These are phyloP conservation scores for Mya arenaria DNA, from an alignment of 1,140 invertebrate species.

Conservation along the genomic window DNA sequence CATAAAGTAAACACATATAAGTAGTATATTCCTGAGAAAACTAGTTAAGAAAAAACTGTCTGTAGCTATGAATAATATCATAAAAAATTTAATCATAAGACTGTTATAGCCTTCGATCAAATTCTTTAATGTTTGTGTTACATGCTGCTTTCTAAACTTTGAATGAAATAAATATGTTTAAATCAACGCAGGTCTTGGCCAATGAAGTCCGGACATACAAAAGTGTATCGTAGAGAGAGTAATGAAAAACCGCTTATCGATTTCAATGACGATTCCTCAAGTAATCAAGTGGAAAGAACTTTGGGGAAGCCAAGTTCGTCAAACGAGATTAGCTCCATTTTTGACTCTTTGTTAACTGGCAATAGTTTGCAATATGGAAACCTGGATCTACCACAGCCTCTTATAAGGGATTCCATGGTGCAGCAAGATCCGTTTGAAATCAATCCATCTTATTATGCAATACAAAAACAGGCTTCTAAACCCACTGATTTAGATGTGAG, in stretches of 20 bases:
- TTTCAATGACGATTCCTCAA: constrained; percentile 73
- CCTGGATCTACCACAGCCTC: constrained; percentile 68
- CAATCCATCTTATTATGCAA: constrained; percentile 37
- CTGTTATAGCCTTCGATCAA: no score
- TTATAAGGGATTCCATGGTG: constrained; percentile 56
- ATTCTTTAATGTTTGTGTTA: no score
- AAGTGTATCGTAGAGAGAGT: constrained; percentile 32
- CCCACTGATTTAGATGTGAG: neutral
- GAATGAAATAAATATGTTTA: neutral
- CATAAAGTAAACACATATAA: no score
- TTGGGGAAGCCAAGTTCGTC: constrained; percentile 27
- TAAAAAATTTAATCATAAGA: no score
- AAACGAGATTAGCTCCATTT: constrained; percentile 67
- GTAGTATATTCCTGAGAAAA: no score
- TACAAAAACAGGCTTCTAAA: neutral
- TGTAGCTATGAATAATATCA: no score
- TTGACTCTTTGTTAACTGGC: constrained; percentile 70
- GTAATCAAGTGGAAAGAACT: neutral
- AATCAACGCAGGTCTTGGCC: constrained; percentile 34
- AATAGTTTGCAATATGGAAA: constrained; percentile 63
- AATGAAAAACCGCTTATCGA: constrained; percentile 79
- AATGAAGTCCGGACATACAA: constrained; percentile 30
- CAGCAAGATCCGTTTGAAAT: constrained; percentile 74
- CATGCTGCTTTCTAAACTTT: no score
- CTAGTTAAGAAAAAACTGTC: no score